Evolutionary conservation across 2,797 vertebrate genomes (phyloP), one percentile per base, ranked within the genome.

Genomic region (Onychomys leucogaster): DNA sequence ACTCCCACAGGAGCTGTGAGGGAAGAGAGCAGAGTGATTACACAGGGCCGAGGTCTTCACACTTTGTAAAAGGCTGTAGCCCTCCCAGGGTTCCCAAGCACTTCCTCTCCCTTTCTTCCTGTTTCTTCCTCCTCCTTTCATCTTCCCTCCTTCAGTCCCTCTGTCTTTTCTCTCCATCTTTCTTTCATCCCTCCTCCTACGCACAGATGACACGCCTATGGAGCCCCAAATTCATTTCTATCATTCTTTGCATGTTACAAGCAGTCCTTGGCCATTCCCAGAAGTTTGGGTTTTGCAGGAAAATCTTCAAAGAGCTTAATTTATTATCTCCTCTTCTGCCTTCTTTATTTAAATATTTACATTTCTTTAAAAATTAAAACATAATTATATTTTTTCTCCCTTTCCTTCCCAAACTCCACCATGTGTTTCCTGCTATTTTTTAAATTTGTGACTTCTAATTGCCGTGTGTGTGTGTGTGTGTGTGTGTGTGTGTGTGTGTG

Each of bases 11-110:
- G 90, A 86, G 59, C 90, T 91, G 75, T 21, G 12, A 17, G 76
- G 78, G 41, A 93, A 78, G 0, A 90, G n/a, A 95, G 63, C 43
- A 67, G 82, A 94, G 87, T 89, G 21, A 6, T 97, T 57, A 94
- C 12, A 41, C 37, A 23, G 29, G 16, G 11, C 23, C 4, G 19
- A 23, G 8, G 46, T 10, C 16, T 29, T 9, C 0, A 19, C 4
- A 3, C 21, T 61, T 82, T 69, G 37, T 0, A n/a, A 19, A 76
- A 63, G 37, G 9, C 7, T 32, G 0, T 13, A n/a, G 3, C 7
- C 21, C 55, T n/a, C 19, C 41, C 4, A 76, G 57, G 67, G 34
- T n/a, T 75, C 12, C 17, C 65, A 32, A 3, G 8, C 21, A 76
- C 34, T 27, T 4, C 34, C 41, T 0, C 4, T 41, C 29, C 25